Evolutionary conservation across 2,113 vertebrate genomes (phyloP).

Genomic region (Nestor notabilis): DNA sequence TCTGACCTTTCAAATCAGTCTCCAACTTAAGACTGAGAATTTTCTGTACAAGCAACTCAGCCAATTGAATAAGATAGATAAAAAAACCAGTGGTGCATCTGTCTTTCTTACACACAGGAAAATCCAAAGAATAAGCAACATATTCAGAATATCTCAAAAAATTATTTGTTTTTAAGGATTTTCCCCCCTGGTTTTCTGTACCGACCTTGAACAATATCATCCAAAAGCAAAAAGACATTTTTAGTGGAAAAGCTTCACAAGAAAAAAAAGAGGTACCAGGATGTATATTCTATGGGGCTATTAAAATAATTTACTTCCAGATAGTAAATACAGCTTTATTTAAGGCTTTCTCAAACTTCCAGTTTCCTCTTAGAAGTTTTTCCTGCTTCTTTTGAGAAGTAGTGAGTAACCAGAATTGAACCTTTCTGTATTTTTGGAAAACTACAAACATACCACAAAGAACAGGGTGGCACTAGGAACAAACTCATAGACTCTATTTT

Average conservation of each 20-base stretch:
- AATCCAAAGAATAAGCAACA: background rate
- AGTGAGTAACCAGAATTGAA: background rate
- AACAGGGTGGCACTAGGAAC: background rate
- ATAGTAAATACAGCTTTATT: background rate
- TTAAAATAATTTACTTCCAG: background rate
- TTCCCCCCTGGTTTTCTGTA: background rate
- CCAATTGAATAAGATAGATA: background rate
- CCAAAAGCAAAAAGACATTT: background rate
- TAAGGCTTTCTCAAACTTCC: background rate
- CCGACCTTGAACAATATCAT: background rate
- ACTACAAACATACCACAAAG: background rate
- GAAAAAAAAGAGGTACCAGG: background rate
- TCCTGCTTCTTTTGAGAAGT: background rate
- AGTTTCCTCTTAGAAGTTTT: background rate
- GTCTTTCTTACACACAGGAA: background rate
- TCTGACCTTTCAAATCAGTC: background rate
- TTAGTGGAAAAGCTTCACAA: background rate
- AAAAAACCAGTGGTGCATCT: accelerated
- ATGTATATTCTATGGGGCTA: background rate
- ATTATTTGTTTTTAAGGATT: background rate
- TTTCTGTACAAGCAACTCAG: background rate
- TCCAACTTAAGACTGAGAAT: background rate
- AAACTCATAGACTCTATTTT: background rate
- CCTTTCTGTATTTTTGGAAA: background rate
- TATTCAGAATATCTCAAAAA: background rate